These are phyloP conservation scores for Phocoena sinus DNA, from an alignment of 2,113 vertebrate genomes.

Conservation along the genomic window DNA sequence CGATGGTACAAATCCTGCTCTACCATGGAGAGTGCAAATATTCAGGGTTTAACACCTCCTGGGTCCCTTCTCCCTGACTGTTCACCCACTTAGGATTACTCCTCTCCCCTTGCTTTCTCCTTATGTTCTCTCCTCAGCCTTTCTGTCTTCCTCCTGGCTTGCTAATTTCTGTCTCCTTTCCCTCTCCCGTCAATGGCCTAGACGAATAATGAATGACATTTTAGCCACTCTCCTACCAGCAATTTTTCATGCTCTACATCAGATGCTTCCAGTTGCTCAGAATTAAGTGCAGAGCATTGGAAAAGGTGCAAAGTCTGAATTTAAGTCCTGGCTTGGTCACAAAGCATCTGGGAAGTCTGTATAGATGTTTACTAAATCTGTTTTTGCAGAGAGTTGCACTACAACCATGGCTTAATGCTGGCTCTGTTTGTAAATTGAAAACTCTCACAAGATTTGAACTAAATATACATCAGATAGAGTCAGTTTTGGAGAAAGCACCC, in stretches of 20 bases:
- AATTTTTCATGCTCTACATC: constrained; percentile 66
- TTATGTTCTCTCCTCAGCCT: constrained; percentile 1
- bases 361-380: not conserved
- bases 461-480: not conserved
- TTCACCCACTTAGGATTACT: constrained; percentile 67
- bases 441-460: not conserved
- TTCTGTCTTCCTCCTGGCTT: not conserved
- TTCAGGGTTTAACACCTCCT: not conserved
- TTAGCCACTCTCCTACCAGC: constrained; percentile 69
- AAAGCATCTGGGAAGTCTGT: not conserved
- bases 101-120: not conserved
- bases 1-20: not conserved
- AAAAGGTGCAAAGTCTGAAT: not conserved
- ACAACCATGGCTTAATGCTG: not conserved
- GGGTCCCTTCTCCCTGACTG: constrained; percentile 52
- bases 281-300: not conserved
- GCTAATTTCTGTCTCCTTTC: constrained; percentile 66
- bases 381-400: not conserved
- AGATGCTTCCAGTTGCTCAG: constrained; percentile 67
- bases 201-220: constrained; percentile 68
- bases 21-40: not conserved
- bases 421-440: not conserved
- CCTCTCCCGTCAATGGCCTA: constrained; percentile 57
- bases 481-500: not conserved
- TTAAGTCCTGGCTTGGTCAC: not conserved